A percentile compares a stretch with the other conserved stretches of the same genome.
phyloP scores from a whole-genome alignment of 2,113 vertebrate genomes.

The Eubucco bourcierii region DNA sequence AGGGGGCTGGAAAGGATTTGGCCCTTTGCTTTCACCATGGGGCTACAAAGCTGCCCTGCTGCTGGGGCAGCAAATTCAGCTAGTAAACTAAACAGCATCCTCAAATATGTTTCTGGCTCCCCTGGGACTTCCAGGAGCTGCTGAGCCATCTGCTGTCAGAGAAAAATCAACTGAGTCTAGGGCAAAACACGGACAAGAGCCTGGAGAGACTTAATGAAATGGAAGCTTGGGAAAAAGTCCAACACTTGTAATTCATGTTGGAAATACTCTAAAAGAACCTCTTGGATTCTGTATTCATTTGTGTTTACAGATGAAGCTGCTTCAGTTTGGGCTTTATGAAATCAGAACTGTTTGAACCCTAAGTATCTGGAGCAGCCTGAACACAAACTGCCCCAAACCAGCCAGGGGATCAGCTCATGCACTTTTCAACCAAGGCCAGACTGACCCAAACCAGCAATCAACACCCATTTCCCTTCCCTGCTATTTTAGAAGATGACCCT shows the following conservation, averaged over 20 bases:
- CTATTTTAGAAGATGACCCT: neutral
- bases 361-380: neutral
- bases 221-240: conserved; percentile 31
- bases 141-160: conserved; percentile 62
- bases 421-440: neutral
- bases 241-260: neutral
- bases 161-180: conserved; percentile 35
- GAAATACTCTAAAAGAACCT: neutral
- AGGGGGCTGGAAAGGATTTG: neutral
- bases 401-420: neutral
- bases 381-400: neutral
- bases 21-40: neutral
- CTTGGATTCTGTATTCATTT: neutral
- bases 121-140: conserved; percentile 27
- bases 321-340: neutral
- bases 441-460: neutral
- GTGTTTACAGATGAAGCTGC: neutral
- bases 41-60: conserved; percentile 44
- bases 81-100: conserved; percentile 35
- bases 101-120: conserved; percentile 56
- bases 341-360: neutral
- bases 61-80: conserved; percentile 32
- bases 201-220: conserved; percentile 65
- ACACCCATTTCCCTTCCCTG: neutral
- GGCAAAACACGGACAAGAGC: conserved; percentile 45